Evolutionary conservation across 2,888 invertebrate genomes (phyloP).

Genomic region (Synergus umbraculus): DNA sequence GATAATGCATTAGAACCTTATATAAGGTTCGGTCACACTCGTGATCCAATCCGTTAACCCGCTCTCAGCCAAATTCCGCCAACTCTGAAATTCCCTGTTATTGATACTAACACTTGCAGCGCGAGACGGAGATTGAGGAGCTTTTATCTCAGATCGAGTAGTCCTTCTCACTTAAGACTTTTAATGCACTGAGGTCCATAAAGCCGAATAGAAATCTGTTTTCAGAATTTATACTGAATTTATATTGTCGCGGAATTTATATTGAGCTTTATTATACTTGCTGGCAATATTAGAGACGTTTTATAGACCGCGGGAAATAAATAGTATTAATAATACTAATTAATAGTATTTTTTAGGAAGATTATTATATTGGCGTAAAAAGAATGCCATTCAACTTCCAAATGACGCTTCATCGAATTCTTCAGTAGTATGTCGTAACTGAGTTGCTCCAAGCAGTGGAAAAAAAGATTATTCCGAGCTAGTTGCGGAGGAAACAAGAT

Average conservation of each 20-base stretch:
- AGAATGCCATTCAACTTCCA: no score
- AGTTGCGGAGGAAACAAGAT: conserved; percentile 60
- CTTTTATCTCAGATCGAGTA: conserved; percentile 13
- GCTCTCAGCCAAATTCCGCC: conserved; percentile 67
- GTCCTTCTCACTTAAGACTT: conserved; percentile 18
- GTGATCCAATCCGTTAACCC: conserved; percentile 71
- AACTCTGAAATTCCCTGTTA: conserved; percentile 52
- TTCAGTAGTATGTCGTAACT: conserved; percentile 45
- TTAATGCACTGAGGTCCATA: not conserved
- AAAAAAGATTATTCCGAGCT: no score
- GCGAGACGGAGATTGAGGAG: conserved; percentile 20
- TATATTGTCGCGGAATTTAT: not conserved
- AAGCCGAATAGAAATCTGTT: conserved; percentile 2
- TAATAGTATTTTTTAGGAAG: no score
- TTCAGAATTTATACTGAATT: conserved; percentile 5
- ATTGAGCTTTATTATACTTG: not conserved
- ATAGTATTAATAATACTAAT: no score
- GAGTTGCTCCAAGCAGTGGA: conserved; percentile 51
- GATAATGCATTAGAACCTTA: conserved; percentile 74
- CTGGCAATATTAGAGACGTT: not conserved
- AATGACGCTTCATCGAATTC: conserved; percentile 7
- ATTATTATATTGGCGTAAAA: not conserved
- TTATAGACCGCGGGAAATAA: no score
- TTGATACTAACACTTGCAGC: conserved; percentile 52
- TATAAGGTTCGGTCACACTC: conserved; percentile 68